Evolutionary conservation across 2,888 invertebrate genomes (phyloP), one percentile per base, ranked within the genome.

Genomic region (Euzophera pinguis): DNA sequence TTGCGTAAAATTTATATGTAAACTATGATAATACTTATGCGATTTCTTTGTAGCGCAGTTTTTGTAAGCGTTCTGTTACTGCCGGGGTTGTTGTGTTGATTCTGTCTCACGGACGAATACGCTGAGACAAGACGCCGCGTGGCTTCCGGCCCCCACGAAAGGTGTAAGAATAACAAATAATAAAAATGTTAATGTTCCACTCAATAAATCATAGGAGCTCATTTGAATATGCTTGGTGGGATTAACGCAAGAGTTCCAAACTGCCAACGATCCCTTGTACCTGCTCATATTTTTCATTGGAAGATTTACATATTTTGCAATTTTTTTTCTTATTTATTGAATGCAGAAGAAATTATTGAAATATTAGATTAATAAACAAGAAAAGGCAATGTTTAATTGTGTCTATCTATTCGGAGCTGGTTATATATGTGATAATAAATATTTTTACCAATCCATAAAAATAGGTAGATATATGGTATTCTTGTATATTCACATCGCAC

Each of bases 181-280:
- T 91, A 90, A 90, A 90, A 90, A 90, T 91, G 90, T 81, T 84
- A 90, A 91, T 90, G 86, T 88, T 89, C 90, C 90, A 91, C 91
- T 91, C 90, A 88, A 91, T 90, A 91, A 91, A 91, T 90, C 90
- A 91, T 86, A 84, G 82, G 81, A 69, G 73, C 87, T 90, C 88
- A 90, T 90, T 89, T 90, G 88, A 87, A 90, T 90, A 85, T 84
- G 74, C 85, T 86, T 88, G 69, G 78, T 71, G 75, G 82, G 87
- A 88, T 89, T 87, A 89, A 84, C 78, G 78, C 80, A 84, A 75
- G 79, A 84, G 76, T 81, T 83, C 67, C 78, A 83, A 78, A 81
- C 77, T 74, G 73, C 63, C 67, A 67, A 66, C 59, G 63, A 64
- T 66, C 71, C 71, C 71, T 58, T 58, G 54, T 63, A 67, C 65